phyloP scores from a whole-genome alignment of 1,140 invertebrate species.

The Megalonaias nervosa region DNA sequence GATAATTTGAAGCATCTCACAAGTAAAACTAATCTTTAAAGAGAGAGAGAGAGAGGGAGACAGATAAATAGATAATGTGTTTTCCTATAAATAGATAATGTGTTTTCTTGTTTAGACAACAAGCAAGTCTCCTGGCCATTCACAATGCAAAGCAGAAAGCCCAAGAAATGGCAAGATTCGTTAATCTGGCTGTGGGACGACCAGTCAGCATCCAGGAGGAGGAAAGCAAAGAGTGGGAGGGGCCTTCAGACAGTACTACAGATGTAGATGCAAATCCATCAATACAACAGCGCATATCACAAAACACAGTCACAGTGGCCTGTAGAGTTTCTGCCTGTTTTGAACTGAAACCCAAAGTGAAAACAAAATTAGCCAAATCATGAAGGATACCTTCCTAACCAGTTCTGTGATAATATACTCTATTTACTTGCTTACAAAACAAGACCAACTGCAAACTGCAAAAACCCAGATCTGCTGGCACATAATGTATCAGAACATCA shows the following conservation, averaged over 20 bases:
- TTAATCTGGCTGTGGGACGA: slow-evolving; percentile 58
- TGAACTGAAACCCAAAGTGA: slow-evolving; percentile 63
- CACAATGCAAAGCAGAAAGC: slow-evolving; percentile 69
- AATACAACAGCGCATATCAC: slow-evolving; percentile 49
- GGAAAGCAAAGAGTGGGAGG: slow-evolving; percentile 54
- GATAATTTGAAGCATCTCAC: no score
- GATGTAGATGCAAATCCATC: slow-evolving; percentile 46
- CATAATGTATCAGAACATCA: no score
- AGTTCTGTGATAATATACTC: no score
- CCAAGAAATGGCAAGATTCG: slow-evolving; percentile 64
- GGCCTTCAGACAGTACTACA: slow-evolving; percentile 35
- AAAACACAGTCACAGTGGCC: slow-evolving; percentile 48
- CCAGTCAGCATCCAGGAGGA: slow-evolving; percentile 58
- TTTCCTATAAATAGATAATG: no score
- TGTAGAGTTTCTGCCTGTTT: slow-evolving; percentile 54
- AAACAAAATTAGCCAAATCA: slow-evolving; percentile 28
- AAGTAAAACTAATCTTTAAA: no score
- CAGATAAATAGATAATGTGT: no score
- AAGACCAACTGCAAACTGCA: no score
- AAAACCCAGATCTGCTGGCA: no score
- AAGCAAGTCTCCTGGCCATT: slow-evolving; percentile 61
- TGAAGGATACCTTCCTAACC: no score
- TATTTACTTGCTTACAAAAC: no score
- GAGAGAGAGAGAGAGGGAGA: no score
- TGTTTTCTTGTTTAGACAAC: slow-evolving; percentile 51